Evolutionary conservation across 2,797 vertebrate genomes (phyloP).

Genomic region (Tragopan temminckii): DNA sequence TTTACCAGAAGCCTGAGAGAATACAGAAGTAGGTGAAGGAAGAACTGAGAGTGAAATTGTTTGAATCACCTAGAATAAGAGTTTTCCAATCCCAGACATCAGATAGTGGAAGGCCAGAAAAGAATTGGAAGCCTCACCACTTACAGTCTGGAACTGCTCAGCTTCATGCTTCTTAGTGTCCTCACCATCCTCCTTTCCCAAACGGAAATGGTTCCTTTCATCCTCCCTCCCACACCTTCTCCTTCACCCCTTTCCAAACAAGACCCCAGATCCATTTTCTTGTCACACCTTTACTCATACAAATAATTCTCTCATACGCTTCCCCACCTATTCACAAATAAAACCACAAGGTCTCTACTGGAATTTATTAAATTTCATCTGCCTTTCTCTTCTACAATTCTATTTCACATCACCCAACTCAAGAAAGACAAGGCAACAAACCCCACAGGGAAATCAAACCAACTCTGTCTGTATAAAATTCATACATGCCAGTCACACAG

Average conservation of each 20-base stretch:
- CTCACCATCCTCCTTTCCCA: not conserved
- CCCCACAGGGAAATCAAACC: not conserved
- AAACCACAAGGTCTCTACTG: not conserved
- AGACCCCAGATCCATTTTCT: not conserved
- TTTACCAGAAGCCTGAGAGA: not conserved
- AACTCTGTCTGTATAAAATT: not conserved
- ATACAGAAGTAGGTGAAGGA: not conserved
- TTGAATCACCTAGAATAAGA: not conserved
- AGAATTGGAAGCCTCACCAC: not conserved
- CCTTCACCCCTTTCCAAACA: not conserved
- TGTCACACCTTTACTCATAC: not conserved
- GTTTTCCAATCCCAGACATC: not conserved
- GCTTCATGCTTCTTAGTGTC: not conserved
- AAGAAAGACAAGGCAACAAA: not conserved
- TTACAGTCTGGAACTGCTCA: not conserved
- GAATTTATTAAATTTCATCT: not conserved
- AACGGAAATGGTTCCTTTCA: not conserved
- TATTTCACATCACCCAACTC: not conserved
- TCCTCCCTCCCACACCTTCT: fast-evolving
- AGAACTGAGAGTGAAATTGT: not conserved
- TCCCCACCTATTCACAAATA: not conserved
- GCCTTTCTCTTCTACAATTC: not conserved
- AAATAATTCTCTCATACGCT: not conserved
- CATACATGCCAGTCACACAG: not conserved
- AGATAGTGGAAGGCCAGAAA: not conserved